phyloP scores from a whole-genome alignment of 2,113 vertebrate species.

The Mystacornis crossleyi region DNA sequence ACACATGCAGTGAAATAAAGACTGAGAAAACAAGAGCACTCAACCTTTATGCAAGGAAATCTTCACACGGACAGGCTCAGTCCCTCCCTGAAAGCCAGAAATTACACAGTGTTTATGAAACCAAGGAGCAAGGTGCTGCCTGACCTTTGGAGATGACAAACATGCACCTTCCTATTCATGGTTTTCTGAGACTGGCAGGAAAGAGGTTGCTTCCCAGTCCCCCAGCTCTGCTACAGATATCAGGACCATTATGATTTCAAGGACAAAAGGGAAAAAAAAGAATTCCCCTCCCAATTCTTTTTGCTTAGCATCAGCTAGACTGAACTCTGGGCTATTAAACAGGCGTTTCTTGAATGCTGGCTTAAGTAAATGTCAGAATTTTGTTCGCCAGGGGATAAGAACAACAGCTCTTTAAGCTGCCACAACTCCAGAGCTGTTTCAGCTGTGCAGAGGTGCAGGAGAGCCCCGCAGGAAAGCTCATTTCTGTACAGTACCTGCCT shows the following conservation, averaged over 20 bases:
- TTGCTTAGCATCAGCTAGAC: neutral
- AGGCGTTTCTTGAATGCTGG: neutral
- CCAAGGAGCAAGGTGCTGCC: neutral
- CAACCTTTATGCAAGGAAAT: neutral
- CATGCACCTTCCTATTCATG: neutral
- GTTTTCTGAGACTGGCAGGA: neutral
- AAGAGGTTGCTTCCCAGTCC: neutral
- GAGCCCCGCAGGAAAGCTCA: neutral
- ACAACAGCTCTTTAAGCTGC: neutral
- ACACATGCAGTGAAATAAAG: neutral
- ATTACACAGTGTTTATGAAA: neutral
- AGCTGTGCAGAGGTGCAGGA: neutral
- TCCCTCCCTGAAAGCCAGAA: neutral
- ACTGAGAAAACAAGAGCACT: neutral
- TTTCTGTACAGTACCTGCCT: conserved; percentile 74
- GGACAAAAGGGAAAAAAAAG: neutral
- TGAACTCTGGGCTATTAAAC: neutral
- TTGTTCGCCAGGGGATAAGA: neutral
- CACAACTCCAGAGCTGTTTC: neutral
- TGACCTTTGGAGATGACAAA: neutral
- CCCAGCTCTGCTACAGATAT: neutral
- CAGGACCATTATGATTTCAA: neutral
- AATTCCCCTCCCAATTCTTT: neutral
- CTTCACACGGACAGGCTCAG: neutral
- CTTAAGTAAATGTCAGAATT: neutral